These are phyloP conservation scores for Leistus spinibarbis DNA, from an alignment of 2,888 invertebrate species.

Conservation along the genomic window DNA sequence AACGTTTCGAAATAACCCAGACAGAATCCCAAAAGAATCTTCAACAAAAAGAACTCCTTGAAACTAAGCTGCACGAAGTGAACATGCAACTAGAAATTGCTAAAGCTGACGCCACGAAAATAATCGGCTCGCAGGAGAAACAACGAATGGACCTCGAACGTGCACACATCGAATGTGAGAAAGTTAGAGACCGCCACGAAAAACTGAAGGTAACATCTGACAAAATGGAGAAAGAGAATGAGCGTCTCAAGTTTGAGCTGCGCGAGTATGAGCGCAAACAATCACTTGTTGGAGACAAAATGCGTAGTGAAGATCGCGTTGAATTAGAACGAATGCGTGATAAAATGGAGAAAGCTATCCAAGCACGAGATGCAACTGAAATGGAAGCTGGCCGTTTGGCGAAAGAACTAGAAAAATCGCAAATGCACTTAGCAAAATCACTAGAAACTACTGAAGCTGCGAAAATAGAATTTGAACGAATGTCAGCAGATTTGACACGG, in stretches of 20 bases:
- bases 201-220: slow-evolving; percentile 77
- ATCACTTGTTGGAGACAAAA: slow-evolving; percentile 67
- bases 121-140: slow-evolving; percentile 76
- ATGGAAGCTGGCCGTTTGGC: slow-evolving; percentile 83
- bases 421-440: slow-evolving; percentile 81
- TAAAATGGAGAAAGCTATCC: slow-evolving; percentile 83
- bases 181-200: slow-evolving; percentile 84
- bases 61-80: slow-evolving; percentile 77
- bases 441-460: slow-evolving; percentile 83
- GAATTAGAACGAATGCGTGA: slow-evolving; percentile 86
- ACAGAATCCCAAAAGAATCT: slow-evolving; percentile 73
- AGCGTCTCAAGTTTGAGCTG: slow-evolving; percentile 73
- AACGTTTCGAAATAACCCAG: slow-evolving; percentile 69
- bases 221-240: slow-evolving; percentile 76
- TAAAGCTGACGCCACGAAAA: slow-evolving; percentile 77
- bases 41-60: slow-evolving; percentile 70
- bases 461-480: slow-evolving; percentile 83
- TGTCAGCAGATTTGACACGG: slow-evolving; percentile 80
- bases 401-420: slow-evolving; percentile 85
- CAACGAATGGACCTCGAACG: slow-evolving; percentile 81
- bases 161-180: slow-evolving; percentile 87
- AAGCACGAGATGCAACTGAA: slow-evolving; percentile 81
- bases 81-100: slow-evolving; percentile 81
- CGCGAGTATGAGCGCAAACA: slow-evolving; percentile 68
- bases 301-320: slow-evolving; percentile 70